Conservation (phyloP, 2,888 invertebrate genomes). For the Leptura quadrifasciata region DNA sequence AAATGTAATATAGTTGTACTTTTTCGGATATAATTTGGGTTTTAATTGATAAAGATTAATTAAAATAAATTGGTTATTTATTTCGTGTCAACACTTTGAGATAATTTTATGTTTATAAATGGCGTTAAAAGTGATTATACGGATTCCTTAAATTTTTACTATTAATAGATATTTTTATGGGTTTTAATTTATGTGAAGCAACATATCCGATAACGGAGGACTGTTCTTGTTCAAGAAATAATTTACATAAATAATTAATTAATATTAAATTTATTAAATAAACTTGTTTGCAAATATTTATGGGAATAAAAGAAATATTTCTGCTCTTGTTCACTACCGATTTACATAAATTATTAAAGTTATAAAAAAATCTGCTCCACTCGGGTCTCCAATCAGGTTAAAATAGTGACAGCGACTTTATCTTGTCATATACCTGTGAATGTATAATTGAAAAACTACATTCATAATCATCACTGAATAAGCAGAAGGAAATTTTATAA, state of each 20-base stretch:
- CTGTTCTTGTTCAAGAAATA: slow-evolving; percentile 2
- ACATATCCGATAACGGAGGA: slow-evolving; percentile 15
- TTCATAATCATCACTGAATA: too few relatives aligned
- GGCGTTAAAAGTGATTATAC: slow-evolving; percentile 25
- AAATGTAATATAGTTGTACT: slow-evolving; percentile 31
- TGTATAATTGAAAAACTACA: too few relatives aligned
- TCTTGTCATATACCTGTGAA: too few relatives aligned
- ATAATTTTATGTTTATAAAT: slow-evolving; percentile 25
- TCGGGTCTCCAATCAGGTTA: too few relatives aligned
- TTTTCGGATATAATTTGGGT: slow-evolving; percentile 10
- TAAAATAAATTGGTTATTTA: slow-evolving; percentile 34
- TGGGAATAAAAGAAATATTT: neutral
- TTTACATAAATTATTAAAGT: neutral
- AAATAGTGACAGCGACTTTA: too few relatives aligned
- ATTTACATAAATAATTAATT: slow-evolving; percentile 27
- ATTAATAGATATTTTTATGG: slow-evolving; percentile 16
- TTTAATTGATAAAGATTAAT: slow-evolving; percentile 37
- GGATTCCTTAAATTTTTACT: slow-evolving; percentile 30
- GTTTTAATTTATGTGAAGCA: slow-evolving; percentile 12
- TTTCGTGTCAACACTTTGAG: slow-evolving; percentile 36
- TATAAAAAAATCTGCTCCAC: too few relatives aligned
- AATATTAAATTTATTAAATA: slow-evolving; percentile 11
- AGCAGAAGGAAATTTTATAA: too few relatives aligned
- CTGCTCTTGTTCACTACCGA: slow-evolving; percentile 1
- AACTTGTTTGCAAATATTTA: slow-evolving; percentile 10